Base-by-base conservation (phyloP, 1,140 invertebrate genomes). In the Drosophila burlai region DNA sequence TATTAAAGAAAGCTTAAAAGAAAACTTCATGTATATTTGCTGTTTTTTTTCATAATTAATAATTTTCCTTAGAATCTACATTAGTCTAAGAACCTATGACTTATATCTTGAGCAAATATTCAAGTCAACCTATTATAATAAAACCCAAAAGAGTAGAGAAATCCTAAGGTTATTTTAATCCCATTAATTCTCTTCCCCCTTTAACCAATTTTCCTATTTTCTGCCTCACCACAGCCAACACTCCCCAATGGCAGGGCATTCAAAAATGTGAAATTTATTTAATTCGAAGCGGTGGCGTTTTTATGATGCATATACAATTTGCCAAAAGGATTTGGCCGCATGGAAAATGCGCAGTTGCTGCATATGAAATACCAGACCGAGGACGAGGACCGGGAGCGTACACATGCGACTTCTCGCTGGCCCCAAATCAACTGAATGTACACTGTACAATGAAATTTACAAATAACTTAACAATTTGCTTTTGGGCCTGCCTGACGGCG, bases 381-480 rank as follows among this genome's bases (percentile, higher is more conserved):
- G 47, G 46, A 49, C 46, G 45, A 34, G 65, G 29, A 43, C 47
- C 29, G 16, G 49, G 10, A 52, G 49, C 59, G 50, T 49, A 75
- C 43, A 77, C 59, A 18, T 58, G 63, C 31, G 45, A 60, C 63
- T 63, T 62, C 40, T 45, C 60, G 45, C 40, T 45, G 63, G 34
- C 24, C 42, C 16, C 9, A 66, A 80, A 80, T 67, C 68, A 75
- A 68, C 69, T 81, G 60, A 81, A 42, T 57, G 68, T 79, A 52
- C 54, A 73, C 65, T 52, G 36, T 67, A 81, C 78, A 81, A 61
- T 67, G 75, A 85, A 85, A 83, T 87, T 86, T 87, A 86, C 83
- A 86, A 86, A 86, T 86, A 86, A 87, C 76, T 86, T 86, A 86
- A 86, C 83, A 86, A 86, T 86, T 86, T 86, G 83, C 83, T 86